These are phyloP conservation scores for Poeciliopsis retropinna DNA, from an alignment of 2,113 vertebrate genomes.

Conservation along the genomic window DNA sequence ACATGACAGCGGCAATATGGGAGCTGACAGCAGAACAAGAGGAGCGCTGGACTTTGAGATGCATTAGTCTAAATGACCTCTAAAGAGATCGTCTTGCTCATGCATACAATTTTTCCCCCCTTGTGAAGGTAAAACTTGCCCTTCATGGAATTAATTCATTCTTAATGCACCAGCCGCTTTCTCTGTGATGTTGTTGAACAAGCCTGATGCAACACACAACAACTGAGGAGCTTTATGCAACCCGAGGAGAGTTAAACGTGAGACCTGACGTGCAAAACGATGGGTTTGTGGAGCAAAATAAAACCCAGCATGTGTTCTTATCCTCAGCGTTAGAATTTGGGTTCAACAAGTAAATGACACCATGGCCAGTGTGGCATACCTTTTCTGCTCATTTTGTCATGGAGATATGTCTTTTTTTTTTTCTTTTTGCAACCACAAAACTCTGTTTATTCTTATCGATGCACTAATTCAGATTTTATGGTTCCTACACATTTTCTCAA, in stretches of 20 bases:
- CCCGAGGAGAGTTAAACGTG: not conserved
- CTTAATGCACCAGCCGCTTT: slow-evolving; percentile 25
- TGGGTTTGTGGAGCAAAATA: not conserved
- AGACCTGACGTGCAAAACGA: slow-evolving; percentile 4
- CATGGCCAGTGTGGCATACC: not conserved
- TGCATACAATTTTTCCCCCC: not conserved
- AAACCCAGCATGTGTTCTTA: not conserved
- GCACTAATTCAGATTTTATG: not conserved
- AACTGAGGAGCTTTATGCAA: slow-evolving; percentile 1
- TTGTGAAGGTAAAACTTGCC: slow-evolving; percentile 52
- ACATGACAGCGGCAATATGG: slow-evolving; percentile 57
- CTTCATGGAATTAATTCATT: slow-evolving; percentile 59
- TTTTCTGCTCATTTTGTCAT: not conserved
- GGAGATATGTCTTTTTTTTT: not conserved
- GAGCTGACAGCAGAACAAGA: slow-evolving; percentile 62
- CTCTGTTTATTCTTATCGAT: not conserved
- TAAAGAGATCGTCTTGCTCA: slow-evolving; percentile 19
- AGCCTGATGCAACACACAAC: slow-evolving; percentile 10
- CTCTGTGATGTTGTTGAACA: slow-evolving; percentile 6
- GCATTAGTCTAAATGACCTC: slow-evolving; percentile 58
- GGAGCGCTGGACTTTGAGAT: slow-evolving; percentile 42
- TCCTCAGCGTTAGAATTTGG: not conserved
- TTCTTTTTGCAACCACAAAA: not conserved
- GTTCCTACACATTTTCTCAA: not conserved
- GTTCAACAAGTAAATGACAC: not conserved